A percentile compares a stretch with the other conserved stretches of the same genome.
Conservation (phyloP, 2,113 vertebrate species). For the Crotalus horridus region DNA sequence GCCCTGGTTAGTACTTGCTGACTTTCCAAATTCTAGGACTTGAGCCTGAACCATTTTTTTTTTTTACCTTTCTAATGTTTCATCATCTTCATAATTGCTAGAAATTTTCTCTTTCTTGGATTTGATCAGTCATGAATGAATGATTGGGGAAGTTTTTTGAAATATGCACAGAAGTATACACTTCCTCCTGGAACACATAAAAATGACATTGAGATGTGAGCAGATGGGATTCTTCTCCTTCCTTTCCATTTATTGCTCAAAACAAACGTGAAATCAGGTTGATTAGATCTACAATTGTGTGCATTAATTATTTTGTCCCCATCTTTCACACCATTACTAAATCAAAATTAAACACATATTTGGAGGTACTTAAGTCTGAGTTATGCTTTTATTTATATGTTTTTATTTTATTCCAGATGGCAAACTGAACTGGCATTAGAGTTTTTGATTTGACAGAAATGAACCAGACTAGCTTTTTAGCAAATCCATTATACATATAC, state of each 20-base stretch:
- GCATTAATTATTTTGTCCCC: constrained; percentile 25
- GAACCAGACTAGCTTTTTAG: neutral
- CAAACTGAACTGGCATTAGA: constrained; percentile 29
- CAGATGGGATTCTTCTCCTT: rapidly evolving
- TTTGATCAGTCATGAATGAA: neutral
- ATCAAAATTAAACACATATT: constrained; percentile 42
- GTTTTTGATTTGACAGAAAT: constrained; percentile 9
- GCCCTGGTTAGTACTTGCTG: too few relatives aligned
- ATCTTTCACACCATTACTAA: constrained; percentile 36
- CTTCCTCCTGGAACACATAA: neutral
- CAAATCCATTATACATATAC: neutral
- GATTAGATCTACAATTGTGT: constrained; percentile 31
- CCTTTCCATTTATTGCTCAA: constrained; percentile 19
- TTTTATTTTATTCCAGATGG: constrained; percentile 31
- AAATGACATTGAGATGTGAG: constrained; percentile 21
- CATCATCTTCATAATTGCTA: neutral
- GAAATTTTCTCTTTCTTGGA: neutral
- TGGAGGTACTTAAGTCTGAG: constrained; percentile 33
- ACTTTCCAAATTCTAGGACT: neutral
- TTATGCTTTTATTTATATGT: constrained; percentile 30
- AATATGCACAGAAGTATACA: neutral
- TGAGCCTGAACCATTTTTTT: neutral
- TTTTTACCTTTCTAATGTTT: constrained; percentile 3
- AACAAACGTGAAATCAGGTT: constrained; percentile 16
- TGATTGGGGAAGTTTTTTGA: neutral